These are phyloP conservation scores for Lepus timidus DNA, from an alignment of 2,113 vertebrate species.

Conservation along the genomic window DNA sequence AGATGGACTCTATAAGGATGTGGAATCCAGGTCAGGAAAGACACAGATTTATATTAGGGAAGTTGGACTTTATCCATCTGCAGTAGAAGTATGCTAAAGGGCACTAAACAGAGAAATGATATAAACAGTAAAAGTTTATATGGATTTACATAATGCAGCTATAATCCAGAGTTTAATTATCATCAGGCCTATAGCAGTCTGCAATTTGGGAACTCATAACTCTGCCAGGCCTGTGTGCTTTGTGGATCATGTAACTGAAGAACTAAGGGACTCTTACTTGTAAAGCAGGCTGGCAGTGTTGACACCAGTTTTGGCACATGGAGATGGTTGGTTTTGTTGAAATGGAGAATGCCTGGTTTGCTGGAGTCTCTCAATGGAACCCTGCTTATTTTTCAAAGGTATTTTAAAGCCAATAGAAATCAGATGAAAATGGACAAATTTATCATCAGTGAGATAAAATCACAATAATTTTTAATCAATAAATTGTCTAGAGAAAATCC, in stretches of 20 bases:
- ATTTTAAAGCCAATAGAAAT: background rate
- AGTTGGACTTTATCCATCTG: background rate
- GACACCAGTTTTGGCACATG: background rate
- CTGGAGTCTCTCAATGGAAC: background rate
- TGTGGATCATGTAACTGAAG: background rate
- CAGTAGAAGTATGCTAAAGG: background rate
- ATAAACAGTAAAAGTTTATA: background rate
- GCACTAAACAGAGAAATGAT: background rate
- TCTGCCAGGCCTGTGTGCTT: background rate
- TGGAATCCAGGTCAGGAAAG: background rate
- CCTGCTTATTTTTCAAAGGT: conserved; percentile 13
- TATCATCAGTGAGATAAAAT: conserved; percentile 62
- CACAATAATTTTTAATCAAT: conserved; percentile 60
- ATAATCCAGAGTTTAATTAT: background rate
- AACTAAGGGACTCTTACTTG: background rate
- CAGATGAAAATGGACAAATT: conserved; percentile 59
- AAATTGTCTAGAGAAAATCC: conserved; percentile 46
- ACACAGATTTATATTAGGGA: background rate
- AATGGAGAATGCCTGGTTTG: background rate
- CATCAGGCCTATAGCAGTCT: background rate
- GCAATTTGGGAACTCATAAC: background rate
- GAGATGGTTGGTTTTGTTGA: background rate
- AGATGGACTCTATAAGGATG: background rate
- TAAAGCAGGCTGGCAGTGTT: background rate
- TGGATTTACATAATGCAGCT: background rate